phyloP scores from a whole-genome alignment of 2,113 vertebrate genomes.

The Collichthys lucidus region DNA sequence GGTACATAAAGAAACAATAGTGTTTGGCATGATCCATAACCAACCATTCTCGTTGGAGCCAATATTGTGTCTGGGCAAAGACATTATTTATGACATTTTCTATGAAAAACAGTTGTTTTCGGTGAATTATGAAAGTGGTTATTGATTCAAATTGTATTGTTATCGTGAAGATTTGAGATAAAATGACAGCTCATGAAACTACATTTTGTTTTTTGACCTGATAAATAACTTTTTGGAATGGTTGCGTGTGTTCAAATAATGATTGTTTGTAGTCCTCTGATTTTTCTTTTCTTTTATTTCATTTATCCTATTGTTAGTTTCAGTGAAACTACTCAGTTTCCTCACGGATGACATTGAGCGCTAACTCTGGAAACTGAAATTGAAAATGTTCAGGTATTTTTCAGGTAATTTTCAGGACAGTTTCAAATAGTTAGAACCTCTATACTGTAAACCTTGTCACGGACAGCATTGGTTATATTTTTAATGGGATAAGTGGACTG shows the following conservation, averaged over 20 bases:
- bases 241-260: neutral
- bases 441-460: neutral
- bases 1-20: conserved; percentile 12
- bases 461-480: neutral
- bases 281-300: neutral
- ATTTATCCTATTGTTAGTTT: neutral
- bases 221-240: neutral
- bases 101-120: neutral
- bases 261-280: neutral
- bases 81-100: neutral
- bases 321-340: neutral
- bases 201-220: neutral
- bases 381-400: neutral
- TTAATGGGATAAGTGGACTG: too few relatives aligned
- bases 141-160: conserved; percentile 1
- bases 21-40: neutral
- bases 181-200: neutral
- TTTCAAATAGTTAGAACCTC: neutral
- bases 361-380: neutral
- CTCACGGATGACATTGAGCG: neutral
- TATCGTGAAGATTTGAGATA: conserved; percentile 1
- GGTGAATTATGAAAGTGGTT: conserved; percentile 12
- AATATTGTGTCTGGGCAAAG: neutral
- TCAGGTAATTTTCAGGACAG: too few relatives aligned
- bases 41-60: conserved; percentile 7